Evolutionary conservation across 1,140 invertebrate genomes (phyloP), one percentile per base, ranked within the genome.

Genomic region (Ditylenchus dipsaci): DNA sequence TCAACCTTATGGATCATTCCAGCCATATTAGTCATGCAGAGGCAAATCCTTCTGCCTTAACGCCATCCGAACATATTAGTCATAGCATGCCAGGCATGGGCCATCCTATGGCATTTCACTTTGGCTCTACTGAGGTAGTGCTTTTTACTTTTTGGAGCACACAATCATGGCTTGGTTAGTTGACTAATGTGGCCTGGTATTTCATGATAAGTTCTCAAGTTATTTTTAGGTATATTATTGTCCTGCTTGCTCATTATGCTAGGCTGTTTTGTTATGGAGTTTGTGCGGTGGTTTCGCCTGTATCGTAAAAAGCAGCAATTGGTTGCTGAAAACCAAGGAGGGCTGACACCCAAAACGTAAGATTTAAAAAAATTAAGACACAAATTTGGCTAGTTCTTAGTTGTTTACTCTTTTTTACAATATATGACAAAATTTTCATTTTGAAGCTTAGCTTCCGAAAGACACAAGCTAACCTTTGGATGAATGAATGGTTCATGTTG

Each of bases 91-190:
- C n/a, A 8, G 59, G 29, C 5, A 74, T 74, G 72, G 15, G 43
- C 64, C 73, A 76, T 42, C 63, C 78, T 13, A 80, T 82, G 78
- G 26, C 59, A 13, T 80, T 83, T 60, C 81, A 80, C 65, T 82
- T 82, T 67, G 79, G 81, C 15, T 65, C 56, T 42, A 57, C 49
- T 17, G 81, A 83, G 56, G 77, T 71, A 13, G 73, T 80, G 33
- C 77, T 80, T n/a, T 80, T 80, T 59, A 58, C 30, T 21, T 82
- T 77, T 62, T 80, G 78, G 78, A 71, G 56, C 43, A 68, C 67
- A 11, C 49, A 69, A 23, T 69, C 72, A 19, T 19, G 63, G 17
- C 29, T 77, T 8, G 80, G 80, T 79, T 61, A 17, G 74, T 42
- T 30, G n/a, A 15, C 19, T 38, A 19, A n/a, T 63, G 11, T 38